These are phyloP conservation scores for Saccostrea echinata DNA, from an alignment of 1,140 invertebrate genomes.

Conservation along the genomic window DNA sequence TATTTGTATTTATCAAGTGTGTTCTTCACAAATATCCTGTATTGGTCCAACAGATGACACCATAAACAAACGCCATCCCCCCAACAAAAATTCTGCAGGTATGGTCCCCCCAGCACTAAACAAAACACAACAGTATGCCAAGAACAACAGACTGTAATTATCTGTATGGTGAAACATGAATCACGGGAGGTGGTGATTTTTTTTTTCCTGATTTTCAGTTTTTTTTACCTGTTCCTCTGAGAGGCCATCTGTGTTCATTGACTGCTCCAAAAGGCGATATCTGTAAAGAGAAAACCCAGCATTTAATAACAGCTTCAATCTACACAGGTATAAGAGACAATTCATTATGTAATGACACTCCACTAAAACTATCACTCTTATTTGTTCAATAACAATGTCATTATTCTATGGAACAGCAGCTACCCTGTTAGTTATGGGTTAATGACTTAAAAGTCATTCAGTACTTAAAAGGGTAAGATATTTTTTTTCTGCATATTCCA, in stretches of 20 bases:
- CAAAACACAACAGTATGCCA: neutral
- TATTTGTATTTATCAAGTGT: neutral
- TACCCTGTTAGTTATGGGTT: neutral
- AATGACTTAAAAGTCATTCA: neutral
- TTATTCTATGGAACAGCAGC: neutral
- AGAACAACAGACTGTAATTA: neutral
- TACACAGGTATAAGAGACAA: neutral
- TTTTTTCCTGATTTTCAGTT: neutral
- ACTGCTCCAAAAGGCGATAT: slow-evolving; percentile 95
- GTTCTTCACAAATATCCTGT: neutral
- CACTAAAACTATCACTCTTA: neutral
- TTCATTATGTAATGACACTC: neutral
- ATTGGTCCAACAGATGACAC: neutral
- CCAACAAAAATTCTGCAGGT: slow-evolving; percentile 1
- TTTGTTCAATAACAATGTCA: neutral
- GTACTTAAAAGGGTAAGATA: neutral
- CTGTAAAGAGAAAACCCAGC: slow-evolving; percentile 80
- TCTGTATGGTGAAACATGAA: neutral
- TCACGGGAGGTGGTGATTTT: neutral
- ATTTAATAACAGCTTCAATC: neutral
- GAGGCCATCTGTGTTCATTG: slow-evolving; percentile 93
- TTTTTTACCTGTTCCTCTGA: slow-evolving; percentile 80
- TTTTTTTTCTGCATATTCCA: too few species aligned
- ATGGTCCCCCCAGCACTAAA: neutral
- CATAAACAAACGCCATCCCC: neutral